These are phyloP conservation scores for Aepyceros melampus DNA, from an alignment of 2,113 vertebrate genomes.

Conservation along the genomic window DNA sequence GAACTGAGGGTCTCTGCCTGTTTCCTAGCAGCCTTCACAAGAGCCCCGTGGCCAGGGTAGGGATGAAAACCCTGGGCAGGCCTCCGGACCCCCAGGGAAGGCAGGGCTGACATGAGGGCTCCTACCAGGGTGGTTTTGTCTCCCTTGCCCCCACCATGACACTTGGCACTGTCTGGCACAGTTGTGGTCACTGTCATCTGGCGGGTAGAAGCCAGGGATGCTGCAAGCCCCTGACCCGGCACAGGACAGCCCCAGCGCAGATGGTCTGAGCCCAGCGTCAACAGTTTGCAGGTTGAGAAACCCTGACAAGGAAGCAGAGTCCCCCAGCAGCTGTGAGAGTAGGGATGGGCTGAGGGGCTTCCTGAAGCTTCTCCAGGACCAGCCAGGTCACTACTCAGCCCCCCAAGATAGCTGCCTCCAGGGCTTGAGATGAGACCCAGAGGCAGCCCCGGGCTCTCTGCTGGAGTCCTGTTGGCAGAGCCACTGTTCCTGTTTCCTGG, in stretches of 20 bases:
- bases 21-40: slow-evolving; percentile 36
- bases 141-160: too few species aligned
- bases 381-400: neutral
- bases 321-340: too few species aligned
- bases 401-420: neutral
- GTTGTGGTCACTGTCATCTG: neutral
- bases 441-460: neutral
- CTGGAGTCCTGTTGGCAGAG: neutral
- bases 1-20: slow-evolving; percentile 50
- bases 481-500: neutral
- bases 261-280: fast-evolving
- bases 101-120: neutral
- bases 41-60: neutral
- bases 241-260: fast-evolving
- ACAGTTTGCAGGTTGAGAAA: neutral
- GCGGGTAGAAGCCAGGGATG: fast-evolving
- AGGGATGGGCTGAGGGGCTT: fast-evolving
- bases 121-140: neutral
- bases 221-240: fast-evolving
- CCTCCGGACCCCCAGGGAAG: fast-evolving
- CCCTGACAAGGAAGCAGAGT: fast-evolving
- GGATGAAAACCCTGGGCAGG: neutral
- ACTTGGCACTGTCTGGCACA: too few species aligned
- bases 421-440: neutral
- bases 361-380: neutral